phyloP scores from a whole-genome alignment of 2,888 invertebrate genomes.

The Sepioteuthis lessoniana region DNA sequence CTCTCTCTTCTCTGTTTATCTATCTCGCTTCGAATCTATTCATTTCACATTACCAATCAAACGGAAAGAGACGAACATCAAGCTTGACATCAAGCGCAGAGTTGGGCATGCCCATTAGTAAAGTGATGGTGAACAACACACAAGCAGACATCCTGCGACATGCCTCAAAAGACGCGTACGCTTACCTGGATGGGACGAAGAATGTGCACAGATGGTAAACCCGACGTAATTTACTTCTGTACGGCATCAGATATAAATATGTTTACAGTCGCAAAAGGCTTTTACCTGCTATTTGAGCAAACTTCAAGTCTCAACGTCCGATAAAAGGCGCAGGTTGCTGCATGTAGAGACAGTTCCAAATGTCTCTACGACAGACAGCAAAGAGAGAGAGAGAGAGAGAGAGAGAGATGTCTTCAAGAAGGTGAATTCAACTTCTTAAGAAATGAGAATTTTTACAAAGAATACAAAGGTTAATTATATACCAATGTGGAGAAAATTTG shows the following conservation, averaged over 20 bases:
- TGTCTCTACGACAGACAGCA: no score
- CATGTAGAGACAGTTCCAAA: no score
- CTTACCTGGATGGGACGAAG: not conserved
- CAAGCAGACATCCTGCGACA: not conserved
- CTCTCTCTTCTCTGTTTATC: not conserved
- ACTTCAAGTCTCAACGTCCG: not conserved
- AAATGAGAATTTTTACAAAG: no score
- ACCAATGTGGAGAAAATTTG: no score
- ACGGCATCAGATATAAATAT: not conserved
- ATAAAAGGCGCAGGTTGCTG: not conserved
- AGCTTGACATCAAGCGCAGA: not conserved
- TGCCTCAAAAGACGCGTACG: not conserved
- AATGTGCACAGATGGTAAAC: not conserved
- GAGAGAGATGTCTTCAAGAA: no score
- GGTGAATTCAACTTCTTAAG: no score
- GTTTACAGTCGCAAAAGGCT: not conserved
- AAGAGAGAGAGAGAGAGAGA: no score
- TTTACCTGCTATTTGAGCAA: not conserved
- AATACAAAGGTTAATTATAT: no score
- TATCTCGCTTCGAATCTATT: slow-evolving; percentile 13
- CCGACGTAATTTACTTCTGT: not conserved
- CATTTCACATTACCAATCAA: slow-evolving; percentile 2
- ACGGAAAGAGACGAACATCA: slow-evolving; percentile 20
- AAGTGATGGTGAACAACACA: not conserved
- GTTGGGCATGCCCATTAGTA: slow-evolving; percentile 1